Percentiles rank a stretch among this genome's conserved stretches.
phyloP scores from a whole-genome alignment of 2,888 invertebrate genomes.

The Syrista parreyssii region DNA sequence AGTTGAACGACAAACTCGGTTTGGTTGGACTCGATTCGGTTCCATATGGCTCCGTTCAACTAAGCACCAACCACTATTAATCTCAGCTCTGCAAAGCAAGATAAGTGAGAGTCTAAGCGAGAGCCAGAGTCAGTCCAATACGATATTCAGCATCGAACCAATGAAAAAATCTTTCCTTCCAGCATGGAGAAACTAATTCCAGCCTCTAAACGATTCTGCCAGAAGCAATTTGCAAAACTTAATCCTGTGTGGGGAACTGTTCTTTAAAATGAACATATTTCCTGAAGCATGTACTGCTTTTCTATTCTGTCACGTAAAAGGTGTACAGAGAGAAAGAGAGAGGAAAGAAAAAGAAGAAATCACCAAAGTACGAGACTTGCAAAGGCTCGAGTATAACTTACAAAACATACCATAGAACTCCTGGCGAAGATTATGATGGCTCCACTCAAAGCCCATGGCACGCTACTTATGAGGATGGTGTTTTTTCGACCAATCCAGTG shows the following conservation, averaged over 20 bases:
- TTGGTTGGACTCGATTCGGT: neutral
- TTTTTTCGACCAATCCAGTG: too few species aligned
- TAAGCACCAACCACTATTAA: conserved; percentile 34
- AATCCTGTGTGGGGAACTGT: neutral
- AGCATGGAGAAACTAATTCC: conserved; percentile 51
- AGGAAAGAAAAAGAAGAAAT: too few species aligned
- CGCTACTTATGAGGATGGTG: too few species aligned
- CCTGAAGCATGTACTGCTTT: too few species aligned
- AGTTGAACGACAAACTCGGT: neutral
- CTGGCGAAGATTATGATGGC: too few species aligned
- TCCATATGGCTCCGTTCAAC: neutral
- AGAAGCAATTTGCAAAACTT: conserved; percentile 43
- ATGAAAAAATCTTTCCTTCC: conserved; percentile 12
- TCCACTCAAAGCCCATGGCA: too few species aligned
- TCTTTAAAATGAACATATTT: neutral
- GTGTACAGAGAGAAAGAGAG: too few species aligned
- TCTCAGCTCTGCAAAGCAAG: conserved; percentile 50
- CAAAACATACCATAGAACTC: too few species aligned
- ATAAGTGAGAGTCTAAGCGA: conserved; percentile 40
- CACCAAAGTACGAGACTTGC: neutral
- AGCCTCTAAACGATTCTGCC: conserved; percentile 55
- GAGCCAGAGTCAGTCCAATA: conserved; percentile 27
- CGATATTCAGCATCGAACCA: conserved; percentile 32
- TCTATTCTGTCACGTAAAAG: too few species aligned
- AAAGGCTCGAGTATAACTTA: too few species aligned